Evolutionary conservation across 2,888 invertebrate species (phyloP), one percentile per base, ranked within the genome.

Genomic region (Caenorhabditis sinica): DNA sequence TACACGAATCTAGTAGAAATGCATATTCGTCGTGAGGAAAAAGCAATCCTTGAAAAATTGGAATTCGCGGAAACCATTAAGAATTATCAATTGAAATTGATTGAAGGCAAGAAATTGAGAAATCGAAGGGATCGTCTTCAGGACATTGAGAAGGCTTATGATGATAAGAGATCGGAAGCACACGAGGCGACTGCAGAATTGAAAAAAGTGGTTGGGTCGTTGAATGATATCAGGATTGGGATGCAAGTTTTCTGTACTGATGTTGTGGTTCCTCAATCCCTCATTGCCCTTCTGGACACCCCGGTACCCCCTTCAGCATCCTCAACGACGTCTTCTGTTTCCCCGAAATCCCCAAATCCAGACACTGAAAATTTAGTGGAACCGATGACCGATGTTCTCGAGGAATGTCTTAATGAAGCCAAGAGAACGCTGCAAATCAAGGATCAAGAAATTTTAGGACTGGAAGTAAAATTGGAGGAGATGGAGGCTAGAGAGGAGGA

Each of bases 21-120:
- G 49, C 49, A 49, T 20, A 49, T 49, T 49, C 49, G 49, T n/a
- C 49, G 49, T 15, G 49, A 49, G 49, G 49, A 49, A 20, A 49
- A 20, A 6, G 49, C 49, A 5, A 49, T 49, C 20, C 11, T 49
- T 3, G 49, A 49, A 11, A 49, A 49, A 15, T 5, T 49, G 20
- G 49, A 49, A 15, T 49, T 49, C 49, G 49, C 49, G 20, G 49
- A 49, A 20, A 49, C 49, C 20, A 49, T 49, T 20, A 49, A 49
- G 20, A 20, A n/a, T 11, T 49, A 49, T 49, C 49, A 49, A 20
- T 11, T 49, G 20, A 49, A 20, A 15, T 5, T 49, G 20, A 49
- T 49, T 8, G 49, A 49, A 20, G 49, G 49, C 0, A 49, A 49
- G 11, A 49, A 49, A 20, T 49, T 49, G 49, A 49, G 20, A 20